Base-by-base conservation (phyloP, 2,797 vertebrate species). In the Yasuhikotakia modesta region DNA sequence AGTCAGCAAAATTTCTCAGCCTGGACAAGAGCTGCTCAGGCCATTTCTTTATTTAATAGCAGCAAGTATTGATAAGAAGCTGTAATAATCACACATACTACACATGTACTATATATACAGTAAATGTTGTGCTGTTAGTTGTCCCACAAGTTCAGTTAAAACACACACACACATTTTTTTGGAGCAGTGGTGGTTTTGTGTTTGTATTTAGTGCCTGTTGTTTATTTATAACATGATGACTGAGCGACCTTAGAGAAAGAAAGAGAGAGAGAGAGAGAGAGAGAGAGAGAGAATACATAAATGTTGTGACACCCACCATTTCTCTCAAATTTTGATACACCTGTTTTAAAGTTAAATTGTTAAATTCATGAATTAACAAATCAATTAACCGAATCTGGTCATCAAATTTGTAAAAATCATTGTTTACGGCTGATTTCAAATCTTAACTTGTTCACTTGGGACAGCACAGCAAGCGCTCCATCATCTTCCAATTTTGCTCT, bases 401-500 rank as follows among this genome's bases (percentile, higher is more conserved):
- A n/a, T n/a, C n/a, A n/a, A n/a, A n/a, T n/a, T 48, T 1, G 43
- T 0, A 35, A 55, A 74, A 57, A 69, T 24, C 5, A 68, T 21
- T 58, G 52, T 58, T 76, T 35, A 68, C 68, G 53, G 74, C 32
- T 60, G 65, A 76, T 60, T 69, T 58, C n/a, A 77, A 35, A 30
- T 17, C 45, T 77, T 77, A 70, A 69, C 35, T 60, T 70, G 58
- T 70, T 57, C 48, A 45, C 24, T 39, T 35, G 50, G 27, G 19
- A 66, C 52, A 61, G 22, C 35, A 30, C 22, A 72, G 22, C 68
- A 72, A 50, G 48, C 46, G 16, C 21, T 61, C 30, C 22, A 60
- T 76, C 70, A 61, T 69, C 46, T 35, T 69, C 22, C 65, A 60
- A 63, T 82, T 84, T 79, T 82, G 60, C 53, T 73, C 83, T 73